These are phyloP conservation scores for Drosophila grimshawi DNA, from an alignment of 1,140 invertebrate species.

Conservation along the genomic window DNA sequence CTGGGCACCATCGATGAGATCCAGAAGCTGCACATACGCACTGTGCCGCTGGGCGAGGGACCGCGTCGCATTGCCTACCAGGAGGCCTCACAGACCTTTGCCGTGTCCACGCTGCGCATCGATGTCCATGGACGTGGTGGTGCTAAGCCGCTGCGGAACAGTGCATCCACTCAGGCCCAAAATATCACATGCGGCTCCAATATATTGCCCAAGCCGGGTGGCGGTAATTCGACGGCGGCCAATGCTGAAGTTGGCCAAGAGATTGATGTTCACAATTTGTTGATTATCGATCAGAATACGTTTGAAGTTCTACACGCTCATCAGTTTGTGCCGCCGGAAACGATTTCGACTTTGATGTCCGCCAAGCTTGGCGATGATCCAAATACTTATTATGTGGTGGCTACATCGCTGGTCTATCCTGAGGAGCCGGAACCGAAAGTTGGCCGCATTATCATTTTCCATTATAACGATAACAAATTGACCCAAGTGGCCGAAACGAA, in stretches of 20 bases:
- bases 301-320: slow-evolving; percentile 97
- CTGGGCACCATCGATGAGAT: slow-evolving; percentile 99
- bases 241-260: slow-evolving; percentile 90
- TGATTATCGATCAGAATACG: slow-evolving; percentile 98
- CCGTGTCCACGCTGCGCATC: slow-evolving; percentile 94
- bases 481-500: slow-evolving; percentile 97
- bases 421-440: slow-evolving; percentile 97
- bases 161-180: slow-evolving; percentile 91
- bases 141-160: slow-evolving; percentile 88
- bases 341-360: slow-evolving; percentile 95
- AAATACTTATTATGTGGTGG: slow-evolving; percentile 96
- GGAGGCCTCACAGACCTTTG: slow-evolving; percentile 97
- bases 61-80: slow-evolving; percentile 97
- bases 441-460: slow-evolving; percentile 95
- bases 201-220: slow-evolving; percentile 79
- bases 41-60: slow-evolving; percentile 96
- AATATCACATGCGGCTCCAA: slow-evolving; percentile 86
- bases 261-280: slow-evolving; percentile 95
- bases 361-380: slow-evolving; percentile 96
- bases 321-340: slow-evolving; percentile 95
- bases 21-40: slow-evolving; percentile 98
- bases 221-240: slow-evolving; percentile 84
- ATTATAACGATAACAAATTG: slow-evolving; percentile 95
- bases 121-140: slow-evolving; percentile 92
- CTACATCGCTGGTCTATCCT: slow-evolving; percentile 96